Conservation (phyloP, 2,888 invertebrate species). For the Arge pagana region DNA sequence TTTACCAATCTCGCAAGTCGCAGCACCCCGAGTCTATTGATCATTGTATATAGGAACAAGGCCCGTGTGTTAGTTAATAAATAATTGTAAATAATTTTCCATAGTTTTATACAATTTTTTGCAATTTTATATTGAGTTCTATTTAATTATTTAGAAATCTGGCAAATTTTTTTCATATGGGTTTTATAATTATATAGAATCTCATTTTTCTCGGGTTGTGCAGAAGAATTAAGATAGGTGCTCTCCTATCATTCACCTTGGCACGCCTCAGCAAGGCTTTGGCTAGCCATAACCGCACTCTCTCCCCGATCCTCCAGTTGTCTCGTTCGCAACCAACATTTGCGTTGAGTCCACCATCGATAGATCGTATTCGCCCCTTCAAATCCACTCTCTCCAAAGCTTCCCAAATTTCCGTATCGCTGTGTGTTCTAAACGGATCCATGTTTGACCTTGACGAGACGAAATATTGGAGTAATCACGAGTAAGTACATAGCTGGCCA, state of each 20-base stretch:
- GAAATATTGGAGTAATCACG: neutral
- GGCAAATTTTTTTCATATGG: no score
- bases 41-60: no score
- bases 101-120: no score
- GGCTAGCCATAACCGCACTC: conserved; percentile 67
- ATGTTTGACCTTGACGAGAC: conserved; percentile 60
- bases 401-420: conserved; percentile 57
- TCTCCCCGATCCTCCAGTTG: conserved; percentile 61
- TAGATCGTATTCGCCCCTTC: conserved; percentile 54
- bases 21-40: no score
- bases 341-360: conserved; percentile 56
- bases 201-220: no score
- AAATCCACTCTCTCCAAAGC: conserved; percentile 59
- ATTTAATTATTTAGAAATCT: no score
- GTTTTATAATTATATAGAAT: no score
- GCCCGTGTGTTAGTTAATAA: no score
- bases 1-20: no score
- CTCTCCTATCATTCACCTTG: conserved; percentile 61
- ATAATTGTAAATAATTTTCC: no score
- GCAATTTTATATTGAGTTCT: no score
- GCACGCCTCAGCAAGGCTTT: conserved; percentile 63
- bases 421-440: conserved; percentile 54
- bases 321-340: conserved; percentile 56
- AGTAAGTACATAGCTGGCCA: neutral
- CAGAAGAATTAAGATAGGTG: no score